These are phyloP conservation scores for Nemurella pictetii DNA, from an alignment of 2,888 invertebrate genomes.

Conservation along the genomic window DNA sequence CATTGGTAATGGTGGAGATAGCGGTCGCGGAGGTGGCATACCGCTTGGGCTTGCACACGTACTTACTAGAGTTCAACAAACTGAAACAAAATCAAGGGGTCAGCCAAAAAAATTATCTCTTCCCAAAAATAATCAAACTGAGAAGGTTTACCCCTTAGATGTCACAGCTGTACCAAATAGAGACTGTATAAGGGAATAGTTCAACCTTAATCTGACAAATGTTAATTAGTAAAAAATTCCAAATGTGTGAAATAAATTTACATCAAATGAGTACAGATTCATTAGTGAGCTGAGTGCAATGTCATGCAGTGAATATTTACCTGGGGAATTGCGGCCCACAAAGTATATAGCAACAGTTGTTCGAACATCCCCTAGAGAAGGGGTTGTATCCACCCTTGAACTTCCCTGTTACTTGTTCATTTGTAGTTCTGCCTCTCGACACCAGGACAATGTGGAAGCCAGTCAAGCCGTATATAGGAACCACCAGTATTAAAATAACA, in stretches of 20 bases:
- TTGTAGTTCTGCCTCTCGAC: conserved; percentile 94
- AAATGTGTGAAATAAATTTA: too few relatives aligned
- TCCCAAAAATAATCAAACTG: too few relatives aligned
- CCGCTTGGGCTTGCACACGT: conserved; percentile 63
- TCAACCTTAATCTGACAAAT: too few relatives aligned
- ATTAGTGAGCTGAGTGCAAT: too few relatives aligned
- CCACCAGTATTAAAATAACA: conserved; percentile 85
- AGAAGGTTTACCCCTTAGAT: too few relatives aligned
- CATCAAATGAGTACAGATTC: too few relatives aligned
- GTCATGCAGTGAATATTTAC: conserved; percentile 66
- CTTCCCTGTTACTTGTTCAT: conserved; percentile 99
- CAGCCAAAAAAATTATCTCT: too few relatives aligned
- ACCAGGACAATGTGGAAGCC: conserved; percentile 98
- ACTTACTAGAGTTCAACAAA: conserved; percentile 68
- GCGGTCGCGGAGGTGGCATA: conserved; percentile 53
- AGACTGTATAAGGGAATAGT: too few relatives aligned
- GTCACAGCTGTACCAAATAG: too few relatives aligned
- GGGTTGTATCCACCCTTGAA: conserved; percentile 99
- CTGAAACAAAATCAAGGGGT: conserved; percentile 53
- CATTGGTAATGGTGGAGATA: conserved; percentile 65
- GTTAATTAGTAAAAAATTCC: too few relatives aligned
- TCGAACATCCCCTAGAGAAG: conserved; percentile 92
- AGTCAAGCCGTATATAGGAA: conserved; percentile 96
- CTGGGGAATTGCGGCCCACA: conserved; percentile 98
- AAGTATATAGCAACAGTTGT: conserved; percentile 92